Evolutionary conservation across 2,888 invertebrate species (phyloP).

Genomic region (Neoaliturus tenellus): DNA sequence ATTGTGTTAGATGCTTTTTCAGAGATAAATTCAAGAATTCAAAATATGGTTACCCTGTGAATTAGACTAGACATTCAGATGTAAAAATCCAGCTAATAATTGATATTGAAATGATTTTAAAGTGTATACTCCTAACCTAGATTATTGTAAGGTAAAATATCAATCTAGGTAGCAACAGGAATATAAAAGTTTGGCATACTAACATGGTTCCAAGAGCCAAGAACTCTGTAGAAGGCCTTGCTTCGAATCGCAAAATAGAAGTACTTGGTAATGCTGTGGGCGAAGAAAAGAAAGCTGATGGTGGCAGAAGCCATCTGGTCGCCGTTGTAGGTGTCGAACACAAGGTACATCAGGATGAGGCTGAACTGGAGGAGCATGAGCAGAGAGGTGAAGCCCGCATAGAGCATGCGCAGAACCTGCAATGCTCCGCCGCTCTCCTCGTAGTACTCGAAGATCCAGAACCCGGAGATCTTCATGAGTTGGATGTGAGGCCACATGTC

Average conservation of each 20-base stretch:
- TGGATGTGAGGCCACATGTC: conserved; percentile 90
- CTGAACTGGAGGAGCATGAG: conserved; percentile 71
- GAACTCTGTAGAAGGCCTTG: conserved; percentile 80
- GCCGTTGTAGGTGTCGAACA: conserved; percentile 83
- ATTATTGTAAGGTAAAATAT: too few relatives aligned
- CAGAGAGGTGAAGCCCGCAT: conserved; percentile 68
- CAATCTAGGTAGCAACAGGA: too few relatives aligned
- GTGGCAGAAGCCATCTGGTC: conserved; percentile 85
- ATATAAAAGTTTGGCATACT: too few relatives aligned
- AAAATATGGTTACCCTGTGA: too few relatives aligned
- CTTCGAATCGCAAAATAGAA: conserved; percentile 83
- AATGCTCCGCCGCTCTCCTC: conserved; percentile 70
- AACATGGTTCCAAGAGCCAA: conserved; percentile 86
- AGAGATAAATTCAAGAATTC: too few relatives aligned
- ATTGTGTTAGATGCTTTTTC: too few relatives aligned
- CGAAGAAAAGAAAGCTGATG: conserved; percentile 88
- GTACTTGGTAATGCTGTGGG: conserved; percentile 85
- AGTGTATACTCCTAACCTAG: too few relatives aligned
- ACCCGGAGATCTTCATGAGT: conserved; percentile 85
- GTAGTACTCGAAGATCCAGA: conserved; percentile 88
- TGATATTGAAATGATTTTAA: too few relatives aligned
- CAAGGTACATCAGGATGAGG: conserved; percentile 81
- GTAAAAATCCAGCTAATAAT: too few relatives aligned
- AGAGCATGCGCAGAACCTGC: conserved; percentile 71
- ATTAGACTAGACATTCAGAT: too few relatives aligned